Conservation (phyloP, 2,113 vertebrate genomes). For the Aramus guarauna region DNA sequence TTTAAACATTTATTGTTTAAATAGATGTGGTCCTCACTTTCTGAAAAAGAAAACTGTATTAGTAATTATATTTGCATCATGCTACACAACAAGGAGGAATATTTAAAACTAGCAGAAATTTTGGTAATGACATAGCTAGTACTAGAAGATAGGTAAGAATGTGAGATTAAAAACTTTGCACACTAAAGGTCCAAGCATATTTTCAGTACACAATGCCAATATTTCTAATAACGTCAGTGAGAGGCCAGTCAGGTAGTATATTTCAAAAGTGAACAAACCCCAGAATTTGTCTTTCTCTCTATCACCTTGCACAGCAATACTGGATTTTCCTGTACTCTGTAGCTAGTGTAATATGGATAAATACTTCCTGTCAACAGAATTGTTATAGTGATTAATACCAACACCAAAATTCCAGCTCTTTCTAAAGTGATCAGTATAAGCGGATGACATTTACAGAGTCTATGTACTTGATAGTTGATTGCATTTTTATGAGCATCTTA, state of each 20-base stretch:
- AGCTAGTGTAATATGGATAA: neutral
- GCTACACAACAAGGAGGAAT: neutral
- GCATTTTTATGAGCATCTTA: slow-evolving; percentile 23
- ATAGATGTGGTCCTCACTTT: neutral
- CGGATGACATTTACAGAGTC: neutral
- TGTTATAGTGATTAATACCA: neutral
- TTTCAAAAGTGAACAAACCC: neutral
- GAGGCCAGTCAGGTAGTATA: neutral
- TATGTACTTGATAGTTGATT: neutral
- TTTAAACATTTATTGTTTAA: neutral
- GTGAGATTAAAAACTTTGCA: neutral
- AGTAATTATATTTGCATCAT: neutral
- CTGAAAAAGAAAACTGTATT: neutral
- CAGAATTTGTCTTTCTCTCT: neutral
- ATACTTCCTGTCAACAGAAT: neutral
- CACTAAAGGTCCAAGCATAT: neutral
- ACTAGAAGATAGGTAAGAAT: neutral
- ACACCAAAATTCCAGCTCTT: neutral
- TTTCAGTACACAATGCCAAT: neutral
- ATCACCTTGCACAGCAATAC: neutral
- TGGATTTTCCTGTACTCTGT: neutral
- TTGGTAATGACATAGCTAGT: neutral
- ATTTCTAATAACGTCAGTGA: neutral
- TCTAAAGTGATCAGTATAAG: slow-evolving; percentile 18
- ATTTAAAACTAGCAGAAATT: neutral